Evolutionary conservation across 2,113 vertebrate species (phyloP).

Genomic region (Apodemus sylvaticus): DNA sequence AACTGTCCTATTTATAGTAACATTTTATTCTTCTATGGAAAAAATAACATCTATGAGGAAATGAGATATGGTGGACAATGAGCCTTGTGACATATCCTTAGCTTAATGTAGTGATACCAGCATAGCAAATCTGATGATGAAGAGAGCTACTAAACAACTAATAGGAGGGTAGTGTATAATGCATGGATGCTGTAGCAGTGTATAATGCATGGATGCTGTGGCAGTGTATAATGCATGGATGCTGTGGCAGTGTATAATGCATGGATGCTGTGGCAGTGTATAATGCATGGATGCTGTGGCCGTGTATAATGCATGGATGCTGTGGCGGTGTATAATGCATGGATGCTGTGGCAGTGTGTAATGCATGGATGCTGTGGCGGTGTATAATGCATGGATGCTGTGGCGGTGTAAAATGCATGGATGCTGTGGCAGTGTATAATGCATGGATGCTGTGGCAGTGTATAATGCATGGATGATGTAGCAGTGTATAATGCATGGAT

Average conservation of each 20-base stretch:
- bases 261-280: too few relatives aligned
- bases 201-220: too few relatives aligned
- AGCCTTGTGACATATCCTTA: background rate
- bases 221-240: too few relatives aligned
- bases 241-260: background rate
- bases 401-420: background rate
- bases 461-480: too few relatives aligned
- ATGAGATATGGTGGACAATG: background rate
- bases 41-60: background rate
- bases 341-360: background rate
- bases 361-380: too few relatives aligned
- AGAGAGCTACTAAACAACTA: background rate
- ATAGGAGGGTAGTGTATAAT: background rate
- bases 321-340: too few relatives aligned
- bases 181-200: background rate
- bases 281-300: too few relatives aligned
- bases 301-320: background rate
- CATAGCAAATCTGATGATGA: background rate
- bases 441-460: background rate
- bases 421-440: too few relatives aligned
- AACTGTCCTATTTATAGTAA: background rate
- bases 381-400: too few relatives aligned
- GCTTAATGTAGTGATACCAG: accelerated
- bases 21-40: background rate
- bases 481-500: too few relatives aligned